phyloP scores from a whole-genome alignment of 1,140 invertebrate genomes.

The Scaptomyza montana region DNA sequence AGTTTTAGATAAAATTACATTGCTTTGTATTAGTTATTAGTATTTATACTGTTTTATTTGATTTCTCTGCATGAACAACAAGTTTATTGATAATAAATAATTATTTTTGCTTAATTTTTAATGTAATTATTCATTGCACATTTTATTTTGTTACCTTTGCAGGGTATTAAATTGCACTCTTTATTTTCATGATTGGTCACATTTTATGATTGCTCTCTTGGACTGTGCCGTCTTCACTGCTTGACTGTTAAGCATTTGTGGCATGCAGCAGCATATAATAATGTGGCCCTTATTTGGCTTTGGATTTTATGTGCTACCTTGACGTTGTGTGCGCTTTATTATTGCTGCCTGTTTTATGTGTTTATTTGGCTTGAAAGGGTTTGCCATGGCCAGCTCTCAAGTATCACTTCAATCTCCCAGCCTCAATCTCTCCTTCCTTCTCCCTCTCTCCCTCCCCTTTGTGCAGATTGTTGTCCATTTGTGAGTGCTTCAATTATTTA shows the following conservation, averaged over 20 bases:
- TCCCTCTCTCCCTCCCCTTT: background rate
- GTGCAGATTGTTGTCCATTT: slow-evolving; percentile 49
- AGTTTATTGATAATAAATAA: too few relatives aligned
- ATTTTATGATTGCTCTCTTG: slow-evolving; percentile 63
- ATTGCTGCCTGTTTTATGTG: slow-evolving; percentile 65
- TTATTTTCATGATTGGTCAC: slow-evolving; percentile 75
- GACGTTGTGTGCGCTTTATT: slow-evolving; percentile 56
- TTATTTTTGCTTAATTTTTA: background rate
- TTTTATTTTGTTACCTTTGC: background rate
- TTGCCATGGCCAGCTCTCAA: slow-evolving; percentile 6
- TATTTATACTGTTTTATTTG: too few relatives aligned
- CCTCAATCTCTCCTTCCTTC: background rate
- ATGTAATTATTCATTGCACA: background rate
- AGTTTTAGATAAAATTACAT: too few relatives aligned
- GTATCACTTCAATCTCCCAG: background rate
- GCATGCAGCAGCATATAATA: slow-evolving; percentile 70
- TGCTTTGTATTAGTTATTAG: too few relatives aligned
- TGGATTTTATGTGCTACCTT: slow-evolving; percentile 42
- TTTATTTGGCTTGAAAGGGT: slow-evolving; percentile 69
- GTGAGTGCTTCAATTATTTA: slow-evolving; percentile 76
- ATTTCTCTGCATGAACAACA: too few relatives aligned
- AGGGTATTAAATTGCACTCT: slow-evolving; percentile 50
- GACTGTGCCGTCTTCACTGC: background rate
- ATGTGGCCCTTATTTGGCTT: slow-evolving; percentile 43
- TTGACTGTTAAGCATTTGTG: slow-evolving; percentile 51